phyloP scores from a whole-genome alignment of 2,113 vertebrate genomes.

The Anthoscopus minutus region DNA sequence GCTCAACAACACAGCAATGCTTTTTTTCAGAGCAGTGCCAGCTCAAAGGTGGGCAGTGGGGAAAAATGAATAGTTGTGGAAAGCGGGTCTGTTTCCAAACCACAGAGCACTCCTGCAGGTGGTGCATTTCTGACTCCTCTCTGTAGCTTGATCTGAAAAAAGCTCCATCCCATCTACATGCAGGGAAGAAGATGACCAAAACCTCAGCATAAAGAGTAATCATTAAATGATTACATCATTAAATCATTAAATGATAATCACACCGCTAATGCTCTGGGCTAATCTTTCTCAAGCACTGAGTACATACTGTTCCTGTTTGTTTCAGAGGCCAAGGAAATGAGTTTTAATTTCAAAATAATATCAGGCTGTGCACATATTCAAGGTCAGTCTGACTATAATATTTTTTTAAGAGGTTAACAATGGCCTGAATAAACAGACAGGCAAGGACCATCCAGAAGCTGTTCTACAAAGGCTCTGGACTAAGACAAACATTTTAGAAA shows the following conservation, averaged over 20 bases:
- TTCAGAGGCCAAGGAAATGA: background rate
- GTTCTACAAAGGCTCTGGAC: background rate
- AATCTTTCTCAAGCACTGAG: background rate
- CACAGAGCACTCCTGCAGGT: background rate
- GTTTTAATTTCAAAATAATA: background rate
- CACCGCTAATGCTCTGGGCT: background rate
- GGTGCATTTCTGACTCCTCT: background rate
- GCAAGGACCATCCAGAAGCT: background rate
- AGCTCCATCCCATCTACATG: background rate
- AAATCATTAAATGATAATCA: background rate
- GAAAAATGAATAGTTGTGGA: background rate
- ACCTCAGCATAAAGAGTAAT: background rate
- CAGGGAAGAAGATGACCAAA: background rate
- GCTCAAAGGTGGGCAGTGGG: background rate
- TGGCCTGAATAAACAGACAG: background rate
- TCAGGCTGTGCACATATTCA: background rate
- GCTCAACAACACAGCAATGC: background rate
- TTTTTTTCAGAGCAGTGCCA: background rate
- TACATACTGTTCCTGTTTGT: accelerated
- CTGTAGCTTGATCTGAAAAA: background rate
- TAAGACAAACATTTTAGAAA: background rate
- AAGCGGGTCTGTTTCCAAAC: background rate
- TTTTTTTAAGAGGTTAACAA: background rate
- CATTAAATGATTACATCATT: background rate
- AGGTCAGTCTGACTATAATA: background rate